Base-by-base conservation (phyloP, 2,797 vertebrate genomes). In the Morelia viridis region DNA sequence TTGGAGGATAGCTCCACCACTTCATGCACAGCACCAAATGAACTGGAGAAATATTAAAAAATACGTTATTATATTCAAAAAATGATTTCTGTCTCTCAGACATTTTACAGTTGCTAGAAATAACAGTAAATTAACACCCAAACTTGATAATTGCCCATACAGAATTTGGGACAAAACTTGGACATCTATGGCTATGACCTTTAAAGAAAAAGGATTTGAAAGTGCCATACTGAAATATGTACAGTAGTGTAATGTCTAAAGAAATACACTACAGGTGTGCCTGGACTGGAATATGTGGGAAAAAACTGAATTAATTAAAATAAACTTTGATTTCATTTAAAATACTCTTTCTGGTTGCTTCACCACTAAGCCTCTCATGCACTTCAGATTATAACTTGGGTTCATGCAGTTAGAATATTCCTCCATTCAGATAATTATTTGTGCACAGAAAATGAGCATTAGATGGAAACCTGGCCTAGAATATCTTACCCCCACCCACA, bases 111-210 rank as follows among this genome's bases (percentile, higher is more conserved):
- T 92, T 89, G 24, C 50, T 60, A 60, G 46, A 90, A 87, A 90
- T 28, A 57, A 80, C 58, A 90, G 50, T 28, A 84, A 92, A 90
- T 28, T 89, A 76, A 4, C 26, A 62, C 19, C 28, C 50, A 57
- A 17, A 41, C 35, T 71, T 28, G 28, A 19, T 26, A 68, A 62
- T 57, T 87, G 46, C 87, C 57, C 85, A 71, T 76, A 93, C 57
- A 89, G 91, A 84, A 91, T 92, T 91, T 64, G 93, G 85, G 93
- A 95, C 86, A 85, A 96, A 95, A 92, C 87, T 65, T 46, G 62
- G 19, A 86, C 26, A 15, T 46, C 8, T 35, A 2, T 85, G 89
- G 60, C 84, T 0, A 56, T 46, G 62, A 90, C 65, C 60, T 88
- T 92, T 1, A 62, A 58, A 94, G 58, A 91, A 94, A 93, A 53